Evolutionary conservation across 2,113 vertebrate species (phyloP), one percentile per base, ranked within the genome.

Genomic region (Zosterops borbonicus): DNA sequence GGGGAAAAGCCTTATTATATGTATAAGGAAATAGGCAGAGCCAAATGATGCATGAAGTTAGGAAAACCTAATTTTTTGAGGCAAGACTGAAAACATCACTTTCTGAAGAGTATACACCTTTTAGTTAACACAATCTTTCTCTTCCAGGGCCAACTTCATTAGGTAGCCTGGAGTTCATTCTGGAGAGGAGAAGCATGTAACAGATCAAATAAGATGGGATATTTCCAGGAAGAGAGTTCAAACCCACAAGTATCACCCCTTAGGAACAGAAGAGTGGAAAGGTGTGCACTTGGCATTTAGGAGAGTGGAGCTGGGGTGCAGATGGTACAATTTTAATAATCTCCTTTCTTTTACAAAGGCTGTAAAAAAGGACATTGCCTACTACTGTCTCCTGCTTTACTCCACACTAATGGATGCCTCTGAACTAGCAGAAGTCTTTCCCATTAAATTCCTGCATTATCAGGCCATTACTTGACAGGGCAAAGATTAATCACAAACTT

Each of bases 401-500:
- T 78, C 94, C 69, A 83, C 83, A 29, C 56, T 96, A 97, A 95
- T 93, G 87, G 91, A 92, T 96, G 78, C 90, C 60, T 96, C 95
- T 92, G 84, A 96, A 97, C 95, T 82, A 88, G 77, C 82, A 92
- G 93, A 94, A 96, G 85, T 91, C 3, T 0, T 94, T 94, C 88
- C 91, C 94, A 96, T 96, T 96, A 96, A 96, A 96, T 94, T 89
- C 92, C 77, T 96, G 94, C 94, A 96, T 97, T 97, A 96, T 97
- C 95, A 96, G 95, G 78, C 78, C 94, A 96, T 97, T 96, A 97
- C 91, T 92, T 97, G 97, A 97, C 96, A 95, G 94, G 90, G 96
- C 91, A 95, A 97, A 97, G 96, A 97, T 97, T 97, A 97, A 97
- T 96, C 63, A 2, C 87, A 93, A 96, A 96, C 96, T 97, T 96